Conservation (phyloP, 2,797 vertebrate species). For the Anguilla megastoma region DNA sequence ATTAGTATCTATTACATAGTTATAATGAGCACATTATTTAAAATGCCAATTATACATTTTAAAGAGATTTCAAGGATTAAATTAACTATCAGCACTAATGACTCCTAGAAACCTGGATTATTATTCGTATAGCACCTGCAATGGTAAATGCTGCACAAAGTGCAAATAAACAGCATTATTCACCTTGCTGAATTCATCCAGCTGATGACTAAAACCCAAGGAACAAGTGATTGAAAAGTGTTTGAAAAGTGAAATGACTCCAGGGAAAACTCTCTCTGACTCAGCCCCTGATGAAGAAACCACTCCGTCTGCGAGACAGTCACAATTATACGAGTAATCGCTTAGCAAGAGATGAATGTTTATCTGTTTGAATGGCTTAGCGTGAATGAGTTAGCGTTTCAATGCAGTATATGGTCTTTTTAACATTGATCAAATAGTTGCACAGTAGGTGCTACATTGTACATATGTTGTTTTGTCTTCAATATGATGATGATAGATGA, state of each 20-base stretch:
- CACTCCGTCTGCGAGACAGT: background rate
- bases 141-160: background rate
- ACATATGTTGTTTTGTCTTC: background rate
- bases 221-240: background rate
- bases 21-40: background rate
- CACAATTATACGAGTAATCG: background rate
- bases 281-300: background rate
- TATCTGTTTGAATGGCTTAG: background rate
- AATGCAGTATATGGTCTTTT: background rate
- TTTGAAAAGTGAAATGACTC: background rate
- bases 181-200: background rate
- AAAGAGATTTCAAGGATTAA: background rate
- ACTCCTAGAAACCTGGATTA: background rate
- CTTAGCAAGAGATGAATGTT: background rate
- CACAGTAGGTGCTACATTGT: background rate
- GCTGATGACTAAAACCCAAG: background rate
- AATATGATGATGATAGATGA: background rate
- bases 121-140: background rate
- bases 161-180: background rate
- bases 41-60: background rate
- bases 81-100: background rate
- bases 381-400: background rate
- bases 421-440: background rate
- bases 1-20: constrained; percentile 1
- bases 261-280: background rate